Conservation (phyloP, 2,888 invertebrate species). For the Druceiella hillmani region DNA sequence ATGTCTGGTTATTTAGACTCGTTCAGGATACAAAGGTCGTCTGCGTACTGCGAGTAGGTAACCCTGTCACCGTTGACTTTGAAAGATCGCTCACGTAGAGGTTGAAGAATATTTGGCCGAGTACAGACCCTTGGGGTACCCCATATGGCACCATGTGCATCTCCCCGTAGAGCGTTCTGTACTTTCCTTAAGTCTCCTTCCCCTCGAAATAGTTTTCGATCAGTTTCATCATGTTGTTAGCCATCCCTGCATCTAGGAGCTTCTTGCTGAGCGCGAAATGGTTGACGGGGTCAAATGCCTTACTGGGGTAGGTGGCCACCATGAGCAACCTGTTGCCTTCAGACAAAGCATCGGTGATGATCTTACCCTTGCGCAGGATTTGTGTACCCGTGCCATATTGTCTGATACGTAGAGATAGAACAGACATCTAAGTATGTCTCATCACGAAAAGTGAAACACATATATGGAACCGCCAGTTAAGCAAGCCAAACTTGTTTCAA, state of each 20-base stretch:
- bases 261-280: conserved; percentile 1
- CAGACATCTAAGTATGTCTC: too few species aligned
- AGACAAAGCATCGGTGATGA: not conserved
- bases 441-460: too few species aligned
- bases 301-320: conserved; percentile 1
- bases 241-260: not conserved
- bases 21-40: conserved; percentile 5
- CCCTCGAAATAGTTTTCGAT: conserved; percentile 3
- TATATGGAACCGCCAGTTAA: too few species aligned
- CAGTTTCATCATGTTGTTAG: conserved; percentile 2
- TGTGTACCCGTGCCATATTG: not conserved
- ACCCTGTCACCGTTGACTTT: not conserved
- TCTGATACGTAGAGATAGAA: too few species aligned
- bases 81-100: conserved; percentile 4
- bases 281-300: conserved; percentile 6
- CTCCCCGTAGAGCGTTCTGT: not conserved
- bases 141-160: not conserved
- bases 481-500: too few species aligned
- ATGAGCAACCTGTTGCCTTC: not conserved
- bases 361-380: not conserved
- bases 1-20: not conserved
- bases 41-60: conserved; percentile 4
- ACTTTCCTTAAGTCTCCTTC: not conserved
- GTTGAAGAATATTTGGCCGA: conserved; percentile 5
- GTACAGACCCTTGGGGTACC: conserved; percentile 5